phyloP scores from a whole-genome alignment of 2,888 invertebrate species.

The Periphyllus acericola region DNA sequence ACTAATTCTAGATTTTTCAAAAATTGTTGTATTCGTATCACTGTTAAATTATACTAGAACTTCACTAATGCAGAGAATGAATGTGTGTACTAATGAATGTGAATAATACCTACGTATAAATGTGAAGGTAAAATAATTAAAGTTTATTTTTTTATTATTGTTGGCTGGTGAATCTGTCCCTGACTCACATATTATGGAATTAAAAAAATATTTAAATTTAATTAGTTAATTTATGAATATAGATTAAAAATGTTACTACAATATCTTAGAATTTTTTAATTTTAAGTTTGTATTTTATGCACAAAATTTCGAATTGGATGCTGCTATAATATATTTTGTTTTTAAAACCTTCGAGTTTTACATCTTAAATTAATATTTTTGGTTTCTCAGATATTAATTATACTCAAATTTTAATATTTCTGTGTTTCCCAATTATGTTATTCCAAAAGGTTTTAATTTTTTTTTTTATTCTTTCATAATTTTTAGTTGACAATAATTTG shows the following conservation, averaged over 20 bases:
- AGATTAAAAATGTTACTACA: too few relatives aligned
- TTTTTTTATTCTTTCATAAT: too few relatives aligned
- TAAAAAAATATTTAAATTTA: background rate
- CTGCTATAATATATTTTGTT: too few relatives aligned
- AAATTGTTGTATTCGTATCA: background rate
- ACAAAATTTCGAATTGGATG: too few relatives aligned
- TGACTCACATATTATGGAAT: constrained; percentile 32
- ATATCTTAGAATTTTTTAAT: background rate
- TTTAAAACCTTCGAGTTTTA: too few relatives aligned
- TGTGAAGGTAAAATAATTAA: constrained; percentile 24
- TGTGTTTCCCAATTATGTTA: too few relatives aligned
- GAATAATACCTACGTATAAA: background rate
- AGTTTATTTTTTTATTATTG: background rate
- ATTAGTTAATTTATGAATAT: too few relatives aligned
- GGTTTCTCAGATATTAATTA: too few relatives aligned
- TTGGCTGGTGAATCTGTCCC: constrained; percentile 15
- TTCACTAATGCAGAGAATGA: background rate
- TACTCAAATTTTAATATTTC: too few relatives aligned
- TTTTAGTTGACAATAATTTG: too few relatives aligned
- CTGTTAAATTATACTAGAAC: constrained; percentile 1
- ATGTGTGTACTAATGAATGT: background rate
- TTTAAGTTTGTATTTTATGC: background rate
- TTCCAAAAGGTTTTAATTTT: too few relatives aligned
- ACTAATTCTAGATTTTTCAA: constrained; percentile 2
- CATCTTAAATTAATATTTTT: too few relatives aligned